These are phyloP conservation scores for Cryptomyrus ogoouensis DNA, from an alignment of 2,113 vertebrate genomes.

Conservation along the genomic window DNA sequence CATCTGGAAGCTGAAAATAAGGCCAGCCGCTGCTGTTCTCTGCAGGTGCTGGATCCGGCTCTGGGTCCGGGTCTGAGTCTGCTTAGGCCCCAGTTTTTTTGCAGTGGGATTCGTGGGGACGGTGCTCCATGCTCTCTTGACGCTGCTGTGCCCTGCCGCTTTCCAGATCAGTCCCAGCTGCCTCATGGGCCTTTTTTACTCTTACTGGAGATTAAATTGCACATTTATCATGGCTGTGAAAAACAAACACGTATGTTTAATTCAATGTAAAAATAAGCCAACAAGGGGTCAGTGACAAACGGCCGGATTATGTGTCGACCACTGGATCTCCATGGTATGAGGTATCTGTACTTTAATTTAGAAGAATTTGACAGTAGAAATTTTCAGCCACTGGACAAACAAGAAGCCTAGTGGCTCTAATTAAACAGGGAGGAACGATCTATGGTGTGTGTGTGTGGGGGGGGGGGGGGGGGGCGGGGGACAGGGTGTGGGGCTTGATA, in stretches of 20 bases:
- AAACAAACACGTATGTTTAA: not conserved
- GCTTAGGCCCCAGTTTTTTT: not conserved
- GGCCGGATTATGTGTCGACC: not conserved
- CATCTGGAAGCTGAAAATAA: constrained; percentile 5
- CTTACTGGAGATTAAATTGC: not conserved
- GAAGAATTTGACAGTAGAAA: not conserved
- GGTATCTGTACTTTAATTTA: not conserved
- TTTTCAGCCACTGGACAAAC: not conserved
- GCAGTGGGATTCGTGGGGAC: not conserved
- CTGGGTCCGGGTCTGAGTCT: not conserved
- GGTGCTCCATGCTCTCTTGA: not conserved
- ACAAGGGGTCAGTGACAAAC: not conserved
- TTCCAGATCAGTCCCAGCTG: not conserved
- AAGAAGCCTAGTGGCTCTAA: not conserved
- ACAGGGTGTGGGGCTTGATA: too few relatives aligned
- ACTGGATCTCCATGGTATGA: not conserved
- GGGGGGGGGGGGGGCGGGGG: too few relatives aligned
- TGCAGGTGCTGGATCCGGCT: not conserved
- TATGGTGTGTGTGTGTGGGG: not conserved
- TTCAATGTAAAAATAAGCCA: not conserved
- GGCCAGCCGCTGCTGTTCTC: not conserved
- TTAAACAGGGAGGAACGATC: not conserved
- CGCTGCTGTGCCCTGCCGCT: not conserved
- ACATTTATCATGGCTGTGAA: not conserved
- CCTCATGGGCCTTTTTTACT: not conserved